Conservation (phyloP, 2,888 invertebrate genomes). For the Sinhomidia bicolor region DNA sequence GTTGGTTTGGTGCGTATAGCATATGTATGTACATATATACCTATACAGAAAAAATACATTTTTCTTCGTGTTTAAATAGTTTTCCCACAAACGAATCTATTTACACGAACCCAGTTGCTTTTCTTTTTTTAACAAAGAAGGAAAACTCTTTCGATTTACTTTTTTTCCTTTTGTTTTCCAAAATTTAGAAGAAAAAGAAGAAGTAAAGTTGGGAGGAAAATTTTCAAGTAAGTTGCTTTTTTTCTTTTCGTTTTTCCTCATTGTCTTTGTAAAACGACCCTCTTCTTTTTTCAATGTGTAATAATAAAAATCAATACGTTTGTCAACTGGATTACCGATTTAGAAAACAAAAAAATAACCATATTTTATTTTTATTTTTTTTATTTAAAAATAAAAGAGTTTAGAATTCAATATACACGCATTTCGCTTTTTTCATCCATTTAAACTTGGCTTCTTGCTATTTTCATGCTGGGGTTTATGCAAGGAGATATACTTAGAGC, state of each 20-base stretch:
- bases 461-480: no score
- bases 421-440: no score
- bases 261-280: no score
- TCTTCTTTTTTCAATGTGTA: not conserved
- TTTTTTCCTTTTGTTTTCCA: not conserved
- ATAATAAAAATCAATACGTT: constrained; percentile 43
- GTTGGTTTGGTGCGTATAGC: not conserved
- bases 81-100: constrained; percentile 37
- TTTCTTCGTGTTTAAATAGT: no score
- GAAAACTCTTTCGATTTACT: not conserved
- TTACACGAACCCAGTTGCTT: constrained; percentile 41
- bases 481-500: no score
- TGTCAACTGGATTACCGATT: constrained; percentile 12
- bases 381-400: no score
- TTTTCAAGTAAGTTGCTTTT: not conserved
- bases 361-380: constrained; percentile 9
- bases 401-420: no score
- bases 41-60: not conserved
- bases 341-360: not conserved
- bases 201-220: not conserved
- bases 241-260: not conserved
- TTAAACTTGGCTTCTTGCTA: no score
- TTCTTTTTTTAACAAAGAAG: not conserved
- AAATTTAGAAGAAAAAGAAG: not conserved
- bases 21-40: not conserved